These are phyloP conservation scores for Hyphantria cunea DNA, from an alignment of 1,140 invertebrate genomes.

Conservation along the genomic window DNA sequence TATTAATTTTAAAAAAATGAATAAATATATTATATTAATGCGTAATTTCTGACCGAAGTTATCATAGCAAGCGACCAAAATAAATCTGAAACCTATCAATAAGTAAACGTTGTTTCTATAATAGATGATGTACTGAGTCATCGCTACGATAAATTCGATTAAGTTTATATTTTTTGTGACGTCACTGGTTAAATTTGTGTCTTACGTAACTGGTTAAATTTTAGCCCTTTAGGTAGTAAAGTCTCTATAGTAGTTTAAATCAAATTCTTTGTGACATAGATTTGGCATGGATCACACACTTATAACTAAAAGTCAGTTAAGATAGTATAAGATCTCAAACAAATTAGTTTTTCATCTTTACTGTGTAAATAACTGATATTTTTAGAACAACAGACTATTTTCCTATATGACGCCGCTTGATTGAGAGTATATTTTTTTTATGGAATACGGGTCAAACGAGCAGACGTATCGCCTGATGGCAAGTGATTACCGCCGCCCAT, in stretches of 20 bases:
- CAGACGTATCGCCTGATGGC: too few species aligned
- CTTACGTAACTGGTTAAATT: background rate
- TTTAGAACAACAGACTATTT: too few species aligned
- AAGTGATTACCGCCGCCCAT: too few species aligned
- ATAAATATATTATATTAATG: background rate
- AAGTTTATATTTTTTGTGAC: background rate
- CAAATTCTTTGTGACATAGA: background rate
- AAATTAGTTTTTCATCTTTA: too few species aligned
- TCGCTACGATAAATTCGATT: background rate
- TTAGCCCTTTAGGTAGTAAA: background rate
- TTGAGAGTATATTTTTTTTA: too few species aligned
- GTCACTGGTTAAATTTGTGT: too few species aligned
- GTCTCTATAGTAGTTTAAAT: background rate
- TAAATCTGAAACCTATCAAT: background rate
- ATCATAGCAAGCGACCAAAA: background rate
- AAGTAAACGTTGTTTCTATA: background rate
- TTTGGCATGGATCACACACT: background rate
- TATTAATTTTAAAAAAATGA: too few species aligned
- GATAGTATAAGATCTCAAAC: too few species aligned
- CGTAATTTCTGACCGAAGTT: background rate
- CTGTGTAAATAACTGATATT: too few species aligned
- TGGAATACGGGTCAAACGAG: too few species aligned
- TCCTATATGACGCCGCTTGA: too few species aligned
- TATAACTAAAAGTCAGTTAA: background rate
- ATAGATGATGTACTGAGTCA: background rate